Evolutionary conservation across 64 coral and sea anemone species (phyloP).

Genomic region (Porites australiensis): DNA sequence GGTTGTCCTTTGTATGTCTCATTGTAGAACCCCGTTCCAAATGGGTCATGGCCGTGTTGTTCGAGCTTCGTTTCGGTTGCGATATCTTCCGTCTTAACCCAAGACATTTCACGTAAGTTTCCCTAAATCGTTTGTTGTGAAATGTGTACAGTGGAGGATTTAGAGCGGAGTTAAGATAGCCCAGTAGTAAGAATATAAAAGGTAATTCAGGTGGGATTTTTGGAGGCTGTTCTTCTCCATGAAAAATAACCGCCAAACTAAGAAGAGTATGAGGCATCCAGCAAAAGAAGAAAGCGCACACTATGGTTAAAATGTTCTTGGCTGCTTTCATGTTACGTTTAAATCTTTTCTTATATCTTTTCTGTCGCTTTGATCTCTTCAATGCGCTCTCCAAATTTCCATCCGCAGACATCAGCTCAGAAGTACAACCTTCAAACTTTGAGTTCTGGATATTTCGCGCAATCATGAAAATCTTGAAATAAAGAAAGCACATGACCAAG

Average conservation of each 20-base stretch:
- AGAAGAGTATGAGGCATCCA: slow-evolving; percentile 68
- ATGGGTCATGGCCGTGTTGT: slow-evolving; percentile 3
- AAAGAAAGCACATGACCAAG: slow-evolving; percentile 60
- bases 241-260: slow-evolving; percentile 32
- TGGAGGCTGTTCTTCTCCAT: background rate
- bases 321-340: slow-evolving; percentile 61
- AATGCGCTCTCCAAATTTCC: background rate
- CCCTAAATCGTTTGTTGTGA: slow-evolving; percentile 59
- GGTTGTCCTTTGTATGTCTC: background rate
- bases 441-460: slow-evolving; percentile 7
- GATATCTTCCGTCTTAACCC: background rate
- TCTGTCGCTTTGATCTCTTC: background rate
- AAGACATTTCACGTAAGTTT: slow-evolving; percentile 43
- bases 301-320: slow-evolving; percentile 63
- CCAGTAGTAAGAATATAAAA: slow-evolving; percentile 24
- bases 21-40: background rate
- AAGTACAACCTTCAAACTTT: background rate
- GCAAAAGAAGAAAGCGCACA: slow-evolving; percentile 50
- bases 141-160: slow-evolving; percentile 65
- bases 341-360: slow-evolving; percentile 20
- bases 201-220: background rate
- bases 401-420: background rate
- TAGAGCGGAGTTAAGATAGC: slow-evolving; percentile 69
- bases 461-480: slow-evolving; percentile 64
- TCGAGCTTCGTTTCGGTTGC: background rate